Conservation (phyloP, 2,113 vertebrate genomes). For the Carassius auratus region DNA sequence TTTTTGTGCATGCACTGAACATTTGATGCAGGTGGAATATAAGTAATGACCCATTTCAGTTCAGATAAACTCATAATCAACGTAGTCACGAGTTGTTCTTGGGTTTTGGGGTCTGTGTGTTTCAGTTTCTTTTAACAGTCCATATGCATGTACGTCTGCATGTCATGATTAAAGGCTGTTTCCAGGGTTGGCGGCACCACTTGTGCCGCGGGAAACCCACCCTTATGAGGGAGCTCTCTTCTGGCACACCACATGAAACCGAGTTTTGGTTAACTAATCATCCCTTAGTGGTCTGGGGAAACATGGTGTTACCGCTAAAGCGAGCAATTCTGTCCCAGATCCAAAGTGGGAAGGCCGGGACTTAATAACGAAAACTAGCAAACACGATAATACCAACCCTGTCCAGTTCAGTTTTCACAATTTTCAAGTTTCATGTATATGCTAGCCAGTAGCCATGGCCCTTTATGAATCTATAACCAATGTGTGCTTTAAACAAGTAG, state of each 20-base stretch:
- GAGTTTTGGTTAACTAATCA: conserved; percentile 40
- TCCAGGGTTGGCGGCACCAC: conserved; percentile 37
- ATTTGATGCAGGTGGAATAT: background rate
- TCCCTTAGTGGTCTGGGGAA: background rate
- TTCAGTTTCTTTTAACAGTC: conserved; percentile 42
- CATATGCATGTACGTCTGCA: conserved; percentile 12
- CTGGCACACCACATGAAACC: conserved; percentile 54
- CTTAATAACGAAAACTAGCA: conserved; percentile 9
- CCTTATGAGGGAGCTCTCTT: conserved; percentile 16
- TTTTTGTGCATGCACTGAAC: background rate
- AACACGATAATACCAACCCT: background rate
- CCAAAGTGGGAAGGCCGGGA: conserved; percentile 44
- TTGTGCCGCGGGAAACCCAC: conserved; percentile 38
- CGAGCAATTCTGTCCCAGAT: conserved; percentile 38
- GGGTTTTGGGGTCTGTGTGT: conserved; percentile 30
- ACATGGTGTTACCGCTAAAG: conserved; percentile 23
- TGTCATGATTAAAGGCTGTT: conserved; percentile 53
- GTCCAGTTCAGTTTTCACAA: background rate
- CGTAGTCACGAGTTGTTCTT: background rate
- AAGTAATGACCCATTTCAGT: background rate
- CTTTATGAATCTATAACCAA: background rate
- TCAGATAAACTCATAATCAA: background rate
- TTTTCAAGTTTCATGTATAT: background rate
- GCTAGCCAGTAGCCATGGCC: background rate
- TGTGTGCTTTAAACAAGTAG: background rate